A percentile compares a stretch with the other conserved stretches of the same genome.
These are phyloP conservation scores for Megalopta genalis DNA, from an alignment of 1,140 invertebrate species.

Conservation along the genomic window DNA sequence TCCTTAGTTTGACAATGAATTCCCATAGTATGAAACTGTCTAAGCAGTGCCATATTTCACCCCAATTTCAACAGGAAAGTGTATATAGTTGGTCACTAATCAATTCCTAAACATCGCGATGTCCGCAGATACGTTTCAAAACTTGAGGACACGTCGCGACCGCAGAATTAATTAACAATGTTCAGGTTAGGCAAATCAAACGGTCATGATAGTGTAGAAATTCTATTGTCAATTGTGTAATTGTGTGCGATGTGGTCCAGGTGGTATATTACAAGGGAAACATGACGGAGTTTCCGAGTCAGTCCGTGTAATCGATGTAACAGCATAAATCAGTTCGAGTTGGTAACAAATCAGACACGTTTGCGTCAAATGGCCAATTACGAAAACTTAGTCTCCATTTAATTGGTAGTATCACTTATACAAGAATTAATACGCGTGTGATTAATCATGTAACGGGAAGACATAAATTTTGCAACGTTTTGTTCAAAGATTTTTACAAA, in stretches of 20 bases:
- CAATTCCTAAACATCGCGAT: no score
- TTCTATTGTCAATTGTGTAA: background rate
- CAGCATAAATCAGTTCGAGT: conserved; percentile 23
- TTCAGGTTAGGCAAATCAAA: background rate
- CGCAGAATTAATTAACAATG: background rate
- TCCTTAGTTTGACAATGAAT: no score
- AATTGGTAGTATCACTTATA: no score
- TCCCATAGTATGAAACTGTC: no score
- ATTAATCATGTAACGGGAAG: no score
- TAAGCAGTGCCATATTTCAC: no score
- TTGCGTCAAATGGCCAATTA: conserved; percentile 1
- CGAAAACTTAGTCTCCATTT: background rate
- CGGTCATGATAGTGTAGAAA: background rate
- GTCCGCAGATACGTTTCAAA: background rate
- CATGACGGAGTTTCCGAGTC: conserved; percentile 12
- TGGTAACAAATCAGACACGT: conserved; percentile 5
- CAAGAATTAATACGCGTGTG: no score
- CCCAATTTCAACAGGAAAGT: no score
- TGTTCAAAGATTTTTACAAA: no score
- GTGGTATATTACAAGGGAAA: conserved; percentile 12
- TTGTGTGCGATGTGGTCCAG: background rate
- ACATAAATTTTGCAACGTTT: no score
- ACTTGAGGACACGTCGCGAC: background rate
- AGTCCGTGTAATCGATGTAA: conserved; percentile 20
- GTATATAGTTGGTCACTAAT: no score